These are phyloP conservation scores for Aphidoletes aphidimyza DNA, from an alignment of 2,888 invertebrate species.

Conservation along the genomic window DNA sequence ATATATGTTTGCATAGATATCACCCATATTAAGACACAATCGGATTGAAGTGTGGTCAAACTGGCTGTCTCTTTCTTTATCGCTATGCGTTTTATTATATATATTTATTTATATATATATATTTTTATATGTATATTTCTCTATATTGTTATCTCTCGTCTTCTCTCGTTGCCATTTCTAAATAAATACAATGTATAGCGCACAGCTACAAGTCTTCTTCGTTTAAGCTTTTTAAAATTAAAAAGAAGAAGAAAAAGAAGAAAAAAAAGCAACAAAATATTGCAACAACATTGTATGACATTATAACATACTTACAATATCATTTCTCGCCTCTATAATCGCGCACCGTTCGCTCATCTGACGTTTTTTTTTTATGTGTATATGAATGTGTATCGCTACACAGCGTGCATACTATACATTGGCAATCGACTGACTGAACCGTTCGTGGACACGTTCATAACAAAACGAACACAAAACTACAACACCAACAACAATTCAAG, in stretches of 20 bases:
- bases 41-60: not conserved
- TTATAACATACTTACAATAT: constrained; percentile 16
- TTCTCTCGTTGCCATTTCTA: not conserved
- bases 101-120: too few relatives aligned
- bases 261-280: not conserved
- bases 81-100: too few relatives aligned
- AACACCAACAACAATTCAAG: constrained; percentile 8
- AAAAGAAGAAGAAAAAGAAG: not conserved
- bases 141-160: not conserved
- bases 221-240: not conserved
- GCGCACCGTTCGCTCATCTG: not conserved
- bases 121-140: not conserved
- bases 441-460: constrained; percentile 5
- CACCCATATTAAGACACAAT: not conserved
- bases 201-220: not conserved
- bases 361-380: not conserved
- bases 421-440: not conserved
- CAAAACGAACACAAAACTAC: too few relatives aligned
- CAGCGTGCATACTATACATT: not conserved
- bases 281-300: constrained; percentile 27
- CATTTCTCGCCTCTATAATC: constrained; percentile 15
- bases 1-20: constrained; percentile 42
- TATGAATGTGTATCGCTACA: not conserved
- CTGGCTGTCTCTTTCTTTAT: too few relatives aligned
- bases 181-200: not conserved